Conservation (phyloP, 2,113 vertebrate genomes). For the Silurus meridionalis region DNA sequence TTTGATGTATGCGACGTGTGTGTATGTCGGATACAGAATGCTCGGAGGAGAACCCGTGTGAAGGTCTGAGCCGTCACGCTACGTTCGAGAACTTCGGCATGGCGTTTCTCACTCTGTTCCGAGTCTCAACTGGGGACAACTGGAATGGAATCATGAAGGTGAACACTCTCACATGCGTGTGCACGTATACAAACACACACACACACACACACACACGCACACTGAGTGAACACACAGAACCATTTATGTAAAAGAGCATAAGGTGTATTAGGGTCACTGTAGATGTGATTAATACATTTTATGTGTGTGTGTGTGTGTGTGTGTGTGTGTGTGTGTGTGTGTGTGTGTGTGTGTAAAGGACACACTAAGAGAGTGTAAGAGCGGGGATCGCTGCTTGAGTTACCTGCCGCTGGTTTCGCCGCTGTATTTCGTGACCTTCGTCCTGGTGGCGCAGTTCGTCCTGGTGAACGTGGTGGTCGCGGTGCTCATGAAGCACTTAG, state of each 20-base stretch:
- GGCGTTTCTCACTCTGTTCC: conserved; percentile 97
- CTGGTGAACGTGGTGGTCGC: conserved; percentile 98
- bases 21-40: conserved; percentile 75
- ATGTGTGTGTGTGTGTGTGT: conserved; percentile 33
- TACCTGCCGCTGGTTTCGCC: conserved; percentile 96
- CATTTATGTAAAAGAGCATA: background rate
- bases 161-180: background rate
- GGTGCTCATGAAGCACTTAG: conserved; percentile 97
- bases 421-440: conserved; percentile 96
- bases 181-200: no score
- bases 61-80: conserved; percentile 93
- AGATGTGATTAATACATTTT: background rate
- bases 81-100: conserved; percentile 98
- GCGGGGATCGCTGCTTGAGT: conserved; percentile 86
- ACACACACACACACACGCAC: background rate
- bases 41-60: conserved; percentile 90
- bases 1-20: no score
- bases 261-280: background rate
- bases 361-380: conserved; percentile 88
- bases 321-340: conserved; percentile 24
- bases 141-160: conserved; percentile 99
- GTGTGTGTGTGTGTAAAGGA: conserved; percentile 76
- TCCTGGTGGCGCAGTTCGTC: conserved; percentile 95
- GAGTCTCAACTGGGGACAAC: conserved; percentile 96
- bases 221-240: background rate